Percentiles rank a stretch among this genome's conserved stretches.
Conservation (phyloP, 2,888 invertebrate species). For the Allygus modestus region DNA sequence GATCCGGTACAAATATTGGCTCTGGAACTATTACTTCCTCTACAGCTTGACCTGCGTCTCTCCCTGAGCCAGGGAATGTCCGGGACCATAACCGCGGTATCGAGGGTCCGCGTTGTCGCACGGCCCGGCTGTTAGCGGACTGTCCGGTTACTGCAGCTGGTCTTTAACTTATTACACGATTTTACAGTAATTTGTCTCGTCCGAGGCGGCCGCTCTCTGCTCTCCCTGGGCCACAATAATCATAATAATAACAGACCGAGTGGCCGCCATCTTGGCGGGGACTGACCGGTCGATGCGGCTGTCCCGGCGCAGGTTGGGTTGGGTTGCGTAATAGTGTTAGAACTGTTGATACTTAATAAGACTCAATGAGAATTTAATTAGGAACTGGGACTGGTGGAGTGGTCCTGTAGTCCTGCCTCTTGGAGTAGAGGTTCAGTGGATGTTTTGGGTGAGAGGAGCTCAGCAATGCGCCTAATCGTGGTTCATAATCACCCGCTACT, state of each 20-base stretch:
- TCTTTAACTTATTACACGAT: constrained; percentile 59
- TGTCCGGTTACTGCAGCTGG: constrained; percentile 32
- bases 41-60: too few species aligned
- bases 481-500: too few species aligned
- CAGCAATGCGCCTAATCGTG: too few species aligned
- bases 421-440: background rate
- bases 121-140: background rate
- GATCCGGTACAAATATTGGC: too few species aligned
- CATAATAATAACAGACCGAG: constrained; percentile 57
- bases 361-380: too few species aligned
- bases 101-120: background rate
- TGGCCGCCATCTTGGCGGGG: constrained; percentile 43
- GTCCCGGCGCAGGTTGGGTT: background rate
- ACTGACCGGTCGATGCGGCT: background rate
- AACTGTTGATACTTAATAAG: too few species aligned
- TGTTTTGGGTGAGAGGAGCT: too few species aligned
- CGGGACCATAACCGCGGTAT: background rate
- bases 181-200: constrained; percentile 58
- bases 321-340: background rate
- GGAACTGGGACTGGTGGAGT: too few species aligned
- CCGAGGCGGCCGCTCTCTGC: constrained; percentile 11
- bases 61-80: too few species aligned
- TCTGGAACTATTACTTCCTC: too few species aligned
- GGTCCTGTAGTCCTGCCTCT: too few species aligned
- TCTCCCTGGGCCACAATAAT: constrained; percentile 48